Evolutionary conservation across 1,140 invertebrate species (phyloP), one percentile per base, ranked within the genome.

Genomic region (Brachystomella parvula): DNA sequence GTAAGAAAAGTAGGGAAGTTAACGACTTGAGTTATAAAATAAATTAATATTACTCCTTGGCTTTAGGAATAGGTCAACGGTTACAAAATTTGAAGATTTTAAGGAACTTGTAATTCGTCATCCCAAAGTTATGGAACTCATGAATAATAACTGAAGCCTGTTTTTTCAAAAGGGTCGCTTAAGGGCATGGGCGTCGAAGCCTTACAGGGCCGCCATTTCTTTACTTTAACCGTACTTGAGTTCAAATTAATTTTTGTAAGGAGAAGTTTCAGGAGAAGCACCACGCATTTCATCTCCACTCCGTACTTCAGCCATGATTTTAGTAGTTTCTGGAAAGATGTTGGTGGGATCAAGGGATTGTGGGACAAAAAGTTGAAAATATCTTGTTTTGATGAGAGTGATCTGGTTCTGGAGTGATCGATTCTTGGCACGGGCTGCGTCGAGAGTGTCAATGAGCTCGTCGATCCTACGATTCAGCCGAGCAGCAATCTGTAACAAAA

Each of bases 401-500:
- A 70, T 63, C 29, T 66, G 64, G 33, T 61, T 63, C 3, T 44
- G 31, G 17, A 63, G 56, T 6, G 31, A 26, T 6, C 61, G 64
- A 33, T 61, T 70, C 0, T 57, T 49, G 2, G 24, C 30, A 17
- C 61, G 61, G 19, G 61, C 53, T n/a, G 65, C 30, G 19, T 70
- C 59, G 12, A 70, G 31, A 26, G 61, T 33, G 21, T 59, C 47
- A 49, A 70, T 66, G 0, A 70, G 64, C 32, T 70, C 64, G 26
- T 70, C 64, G 6, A 66, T 47, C 30, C 61, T 44, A 1, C 49
- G 63, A 31, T 65, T 66, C 21, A 66, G 35, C 32, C 61, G 21
- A 6, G 21, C 24, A 0, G 66, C 12, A 30, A 56, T 29, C 66
- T 67, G 61, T 26, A 66, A 31, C 3, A 2, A 47, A 6, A 64